Percentiles rank a stretch among this genome's conserved stretches.
These are phyloP conservation scores for Amiota communis DNA, from an alignment of 2,888 invertebrate genomes.

Conservation along the genomic window DNA sequence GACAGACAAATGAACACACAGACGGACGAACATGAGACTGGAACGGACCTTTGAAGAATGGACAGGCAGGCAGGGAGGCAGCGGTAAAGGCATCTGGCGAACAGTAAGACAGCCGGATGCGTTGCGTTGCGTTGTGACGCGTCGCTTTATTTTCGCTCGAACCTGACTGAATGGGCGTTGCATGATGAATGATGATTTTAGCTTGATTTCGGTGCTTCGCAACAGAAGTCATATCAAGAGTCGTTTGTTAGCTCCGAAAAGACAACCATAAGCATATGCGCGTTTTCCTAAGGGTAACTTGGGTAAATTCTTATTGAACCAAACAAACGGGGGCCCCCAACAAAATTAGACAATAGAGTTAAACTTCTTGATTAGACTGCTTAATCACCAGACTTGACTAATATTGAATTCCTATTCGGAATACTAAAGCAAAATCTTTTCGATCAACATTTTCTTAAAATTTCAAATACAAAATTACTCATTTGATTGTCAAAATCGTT, in stretches of 20 bases:
- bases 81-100: slow-evolving; percentile 16
- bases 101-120: slow-evolving; percentile 34
- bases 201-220: slow-evolving; percentile 16
- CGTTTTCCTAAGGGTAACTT: neutral
- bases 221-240: slow-evolving; percentile 16
- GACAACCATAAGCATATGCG: neutral
- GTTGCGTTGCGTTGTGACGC: slow-evolving; percentile 27
- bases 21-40: slow-evolving; percentile 29
- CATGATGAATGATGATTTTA: slow-evolving; percentile 26
- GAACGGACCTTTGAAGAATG: slow-evolving; percentile 37
- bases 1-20: slow-evolving; percentile 16
- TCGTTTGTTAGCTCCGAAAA: neutral
- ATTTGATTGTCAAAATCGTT: neutral
- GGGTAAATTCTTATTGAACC: neutral
- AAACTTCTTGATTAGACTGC: too few species aligned
- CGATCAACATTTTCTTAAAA: too few species aligned
- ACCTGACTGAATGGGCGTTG: slow-evolving; percentile 19
- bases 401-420: too few species aligned
- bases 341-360: too few species aligned
- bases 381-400: too few species aligned
- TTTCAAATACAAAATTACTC: too few species aligned
- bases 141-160: neutral
- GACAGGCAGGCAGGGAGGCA: slow-evolving; percentile 32
- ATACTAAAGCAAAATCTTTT: too few species aligned
- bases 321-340: too few species aligned